Evolutionary conservation across 1,140 invertebrate species (phyloP).

Genomic region (Brachionus koreanus): DNA sequence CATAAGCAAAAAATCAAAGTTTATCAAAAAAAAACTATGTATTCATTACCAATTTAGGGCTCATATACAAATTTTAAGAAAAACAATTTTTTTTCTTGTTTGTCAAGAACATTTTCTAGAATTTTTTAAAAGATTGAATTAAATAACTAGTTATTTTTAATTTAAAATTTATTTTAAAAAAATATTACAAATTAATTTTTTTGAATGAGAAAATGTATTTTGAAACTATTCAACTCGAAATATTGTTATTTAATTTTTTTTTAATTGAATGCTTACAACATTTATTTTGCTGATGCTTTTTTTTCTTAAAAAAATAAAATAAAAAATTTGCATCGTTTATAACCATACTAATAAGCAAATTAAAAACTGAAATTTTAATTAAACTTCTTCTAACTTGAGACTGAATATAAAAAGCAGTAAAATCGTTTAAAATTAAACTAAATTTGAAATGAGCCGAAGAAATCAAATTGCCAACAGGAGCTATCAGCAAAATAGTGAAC

Average conservation of each 20-base stretch:
- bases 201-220: background rate
- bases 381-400: background rate
- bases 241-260: conserved; percentile 1
- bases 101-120: background rate
- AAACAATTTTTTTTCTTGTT: background rate
- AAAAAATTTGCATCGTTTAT: background rate
- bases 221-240: background rate
- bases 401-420: background rate
- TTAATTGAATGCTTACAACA: background rate
- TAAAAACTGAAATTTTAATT: background rate
- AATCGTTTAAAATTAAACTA: background rate
- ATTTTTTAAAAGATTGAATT: background rate
- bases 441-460: background rate
- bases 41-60: background rate
- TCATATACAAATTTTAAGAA: background rate
- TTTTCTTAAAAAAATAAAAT: background rate
- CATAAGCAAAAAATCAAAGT: background rate
- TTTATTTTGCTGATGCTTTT: background rate
- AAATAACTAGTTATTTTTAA: background rate
- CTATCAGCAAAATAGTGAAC: background rate
- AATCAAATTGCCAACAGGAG: background rate
- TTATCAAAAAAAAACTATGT: background rate
- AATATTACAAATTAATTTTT: background rate
- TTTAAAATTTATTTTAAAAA: background rate
- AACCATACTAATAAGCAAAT: background rate